Base-by-base conservation (phyloP, 1,140 invertebrate genomes). In the Homarus americanus region DNA sequence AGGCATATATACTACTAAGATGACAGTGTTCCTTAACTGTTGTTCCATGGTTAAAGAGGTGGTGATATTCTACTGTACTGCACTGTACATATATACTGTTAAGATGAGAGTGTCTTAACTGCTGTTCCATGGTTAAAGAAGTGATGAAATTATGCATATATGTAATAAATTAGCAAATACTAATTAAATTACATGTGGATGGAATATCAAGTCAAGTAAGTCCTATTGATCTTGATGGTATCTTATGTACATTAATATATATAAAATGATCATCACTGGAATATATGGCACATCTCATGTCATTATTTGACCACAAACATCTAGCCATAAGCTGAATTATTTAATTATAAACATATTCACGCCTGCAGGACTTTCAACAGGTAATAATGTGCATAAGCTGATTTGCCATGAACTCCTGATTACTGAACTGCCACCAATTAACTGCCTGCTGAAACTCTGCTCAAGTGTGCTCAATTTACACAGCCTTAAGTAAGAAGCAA, bases 391-490 rank as follows among this genome's bases (percentile, higher is more conserved):
- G n/a, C n/a, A 24, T 0, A 69, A 69, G 63, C 63, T 32, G n/a
- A 32, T 32, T 5, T 69, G 63, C 28, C 63, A 32, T 69, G 63
- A 69, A 28, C n/a, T 7, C 63, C 32, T 32, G 0, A 69, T 28
- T 69, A 69, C 63, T 69, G n/a, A 1, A 32, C 7, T 69, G 63
- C n/a, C 63, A 32, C 32, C 7, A 32, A 63, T 28, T 24, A 32
- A 69, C 63, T 69, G 32, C 63, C 63, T 69, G 63, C 17, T 69
- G 17, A 69, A 69, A 69, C 63, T 69, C 63, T 69, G 63, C 32
- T 28, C 28, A 2, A 32, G 28, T 69, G n/a, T 69, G 63, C 10
- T 69, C n/a, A 28, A 24, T 69, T 69, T 32, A 69, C 28, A 10
- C 63, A 69, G 63, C 63, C 63, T 69, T 32, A n/a, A 69, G n/a